Conservation (phyloP, 2,888 invertebrate species). For the Drosophila meridionalis region DNA sequence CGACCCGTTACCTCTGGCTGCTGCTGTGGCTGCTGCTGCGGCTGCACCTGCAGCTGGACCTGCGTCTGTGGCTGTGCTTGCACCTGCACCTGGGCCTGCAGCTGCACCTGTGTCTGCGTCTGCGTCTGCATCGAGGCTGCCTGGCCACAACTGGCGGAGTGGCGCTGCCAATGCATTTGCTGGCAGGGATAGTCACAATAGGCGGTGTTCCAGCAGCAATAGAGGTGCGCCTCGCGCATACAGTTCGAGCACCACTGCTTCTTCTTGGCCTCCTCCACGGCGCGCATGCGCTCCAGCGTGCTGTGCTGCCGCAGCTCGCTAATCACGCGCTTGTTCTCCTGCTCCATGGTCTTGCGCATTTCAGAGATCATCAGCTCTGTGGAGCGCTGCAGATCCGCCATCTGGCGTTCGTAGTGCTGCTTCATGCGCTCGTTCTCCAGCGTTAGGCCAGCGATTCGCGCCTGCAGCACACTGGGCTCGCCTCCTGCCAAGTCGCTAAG, state of each 20-base stretch:
- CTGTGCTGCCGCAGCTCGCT: slow-evolving; percentile 88
- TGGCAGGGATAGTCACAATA: slow-evolving; percentile 97
- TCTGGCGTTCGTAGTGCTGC: slow-evolving; percentile 90
- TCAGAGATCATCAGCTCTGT: slow-evolving; percentile 89
- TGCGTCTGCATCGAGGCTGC: slow-evolving; percentile 36
- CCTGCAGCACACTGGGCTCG: slow-evolving; percentile 85
- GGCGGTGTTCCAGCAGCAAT: slow-evolving; percentile 98
- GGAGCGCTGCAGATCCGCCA: slow-evolving; percentile 89
- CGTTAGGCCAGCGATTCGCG: slow-evolving; percentile 87
- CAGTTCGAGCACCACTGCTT: slow-evolving; percentile 98
- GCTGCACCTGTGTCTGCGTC: slow-evolving; percentile 5
- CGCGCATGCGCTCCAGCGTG: slow-evolving; percentile 89
- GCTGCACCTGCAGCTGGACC: slow-evolving; percentile 2
- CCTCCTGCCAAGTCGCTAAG: slow-evolving; percentile 88
- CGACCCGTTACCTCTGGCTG: slow-evolving; percentile 6
- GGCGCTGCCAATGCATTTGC: slow-evolving; percentile 93
- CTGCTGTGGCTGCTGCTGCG: background rate
- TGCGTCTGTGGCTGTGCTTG: slow-evolving; percentile 28
- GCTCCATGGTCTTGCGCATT: slow-evolving; percentile 89
- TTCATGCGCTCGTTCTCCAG: slow-evolving; percentile 90
- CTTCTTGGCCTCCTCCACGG: slow-evolving; percentile 91
- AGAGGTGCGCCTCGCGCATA: slow-evolving; percentile 94
- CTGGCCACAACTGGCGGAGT: slow-evolving; percentile 85
- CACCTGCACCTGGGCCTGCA: background rate
- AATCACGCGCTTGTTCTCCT: slow-evolving; percentile 88